These are phyloP conservation scores for Crocidura indochinensis DNA, from an alignment of 2,797 vertebrate genomes.

Conservation along the genomic window DNA sequence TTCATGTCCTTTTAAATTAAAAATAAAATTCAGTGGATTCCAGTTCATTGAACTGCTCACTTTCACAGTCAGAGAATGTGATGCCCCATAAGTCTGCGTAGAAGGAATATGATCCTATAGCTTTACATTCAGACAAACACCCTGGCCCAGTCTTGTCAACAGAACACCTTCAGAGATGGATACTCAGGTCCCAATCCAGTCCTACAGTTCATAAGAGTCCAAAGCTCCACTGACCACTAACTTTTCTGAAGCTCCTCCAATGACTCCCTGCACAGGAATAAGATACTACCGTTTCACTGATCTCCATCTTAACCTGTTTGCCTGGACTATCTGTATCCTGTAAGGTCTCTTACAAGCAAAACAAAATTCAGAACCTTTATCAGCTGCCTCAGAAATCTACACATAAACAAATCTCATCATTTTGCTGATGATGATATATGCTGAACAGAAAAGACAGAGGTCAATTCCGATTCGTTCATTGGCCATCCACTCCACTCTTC, in stretches of 20 bases:
- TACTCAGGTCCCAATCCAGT: background rate
- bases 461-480: background rate
- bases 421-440: background rate
- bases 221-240: background rate
- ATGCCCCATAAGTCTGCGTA: background rate
- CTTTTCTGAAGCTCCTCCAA: background rate
- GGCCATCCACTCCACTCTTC: background rate
- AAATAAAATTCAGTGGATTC: background rate
- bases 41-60: background rate
- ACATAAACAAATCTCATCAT: slow-evolving; percentile 8
- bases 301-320: background rate
- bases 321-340: background rate
- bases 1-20: too few species aligned
- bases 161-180: background rate
- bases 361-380: background rate
- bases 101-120: background rate
- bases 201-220: background rate
- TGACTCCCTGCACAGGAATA: background rate
- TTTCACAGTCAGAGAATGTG: background rate
- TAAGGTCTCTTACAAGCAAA: slow-evolving; percentile 3
- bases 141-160: background rate
- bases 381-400: slow-evolving; percentile 32
- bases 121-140: background rate
- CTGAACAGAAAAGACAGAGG: background rate
- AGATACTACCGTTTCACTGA: too few species aligned